These are phyloP conservation scores for Geococcyx californianus DNA, from an alignment of 2,113 vertebrate genomes.

Conservation along the genomic window DNA sequence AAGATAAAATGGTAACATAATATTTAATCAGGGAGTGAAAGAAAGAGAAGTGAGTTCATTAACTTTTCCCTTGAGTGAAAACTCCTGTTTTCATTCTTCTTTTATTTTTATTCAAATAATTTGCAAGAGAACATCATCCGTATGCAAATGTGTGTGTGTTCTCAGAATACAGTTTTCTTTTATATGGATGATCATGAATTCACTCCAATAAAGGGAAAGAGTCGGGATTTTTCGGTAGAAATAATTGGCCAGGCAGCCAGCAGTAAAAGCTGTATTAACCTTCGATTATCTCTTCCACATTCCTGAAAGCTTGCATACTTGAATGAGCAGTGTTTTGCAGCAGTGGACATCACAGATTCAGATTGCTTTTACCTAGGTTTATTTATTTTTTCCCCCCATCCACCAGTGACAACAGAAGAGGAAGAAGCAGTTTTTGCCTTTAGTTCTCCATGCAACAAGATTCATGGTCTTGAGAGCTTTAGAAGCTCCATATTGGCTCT, in stretches of 20 bases:
- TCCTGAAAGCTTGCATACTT: not conserved
- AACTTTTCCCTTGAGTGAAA: constrained; percentile 70
- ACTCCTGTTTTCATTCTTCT: constrained; percentile 67
- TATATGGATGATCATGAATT: constrained; percentile 48
- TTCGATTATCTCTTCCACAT: constrained; percentile 14
- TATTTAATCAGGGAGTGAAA: constrained; percentile 70
- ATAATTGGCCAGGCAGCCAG: constrained; percentile 11
- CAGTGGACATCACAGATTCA: not conserved
- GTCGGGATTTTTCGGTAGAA: constrained; percentile 44
- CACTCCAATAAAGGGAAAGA: constrained; percentile 29
- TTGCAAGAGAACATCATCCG: constrained; percentile 49
- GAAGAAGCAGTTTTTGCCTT: not conserved
- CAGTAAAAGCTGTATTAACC: constrained; percentile 50
- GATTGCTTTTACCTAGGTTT: not conserved
- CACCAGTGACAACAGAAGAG: not conserved
- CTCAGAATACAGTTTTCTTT: constrained; percentile 59
- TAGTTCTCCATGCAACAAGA: not conserved
- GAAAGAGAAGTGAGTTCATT: constrained; percentile 68
- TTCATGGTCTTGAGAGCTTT: not conserved
- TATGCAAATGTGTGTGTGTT: constrained; percentile 48
- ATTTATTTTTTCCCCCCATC: not conserved
- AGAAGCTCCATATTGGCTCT: not conserved
- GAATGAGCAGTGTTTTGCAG: not conserved
- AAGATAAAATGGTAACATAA: constrained; percentile 68
- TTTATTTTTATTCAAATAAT: constrained; percentile 71